Percentiles rank a stretch among this genome's conserved stretches.
These are phyloP conservation scores for Phymorhynchus buccinoides DNA, from an alignment of 1,140 invertebrate species.

Conservation along the genomic window DNA sequence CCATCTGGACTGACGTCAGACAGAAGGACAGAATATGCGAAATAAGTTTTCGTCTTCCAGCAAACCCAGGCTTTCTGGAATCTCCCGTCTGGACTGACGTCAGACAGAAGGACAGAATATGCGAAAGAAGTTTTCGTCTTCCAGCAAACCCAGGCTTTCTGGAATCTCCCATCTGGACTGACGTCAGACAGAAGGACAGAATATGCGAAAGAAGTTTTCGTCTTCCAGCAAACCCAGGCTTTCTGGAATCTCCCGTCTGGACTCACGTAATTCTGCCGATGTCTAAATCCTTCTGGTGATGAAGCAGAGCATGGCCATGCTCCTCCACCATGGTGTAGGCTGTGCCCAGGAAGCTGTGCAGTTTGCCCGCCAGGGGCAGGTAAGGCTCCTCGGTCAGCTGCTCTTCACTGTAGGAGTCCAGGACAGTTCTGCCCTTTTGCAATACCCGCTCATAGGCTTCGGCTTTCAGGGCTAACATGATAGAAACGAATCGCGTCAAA, in stretches of 20 bases:
- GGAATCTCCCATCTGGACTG: no score
- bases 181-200: no score
- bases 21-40: no score
- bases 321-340: constrained; percentile 67
- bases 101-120: no score
- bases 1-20: no score
- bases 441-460: neutral
- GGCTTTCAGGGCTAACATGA: neutral
- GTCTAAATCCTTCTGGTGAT: constrained; percentile 63
- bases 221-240: no score
- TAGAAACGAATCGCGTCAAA: neutral
- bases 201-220: no score
- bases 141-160: no score
- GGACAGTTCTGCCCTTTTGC: neutral
- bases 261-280: constrained; percentile 65
- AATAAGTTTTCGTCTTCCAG: no score
- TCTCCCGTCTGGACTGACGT: no score
- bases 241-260: neutral
- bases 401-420: constrained; percentile 6
- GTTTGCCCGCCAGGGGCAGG: constrained; percentile 57
- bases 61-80: no score
- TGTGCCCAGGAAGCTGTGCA: constrained; percentile 70
- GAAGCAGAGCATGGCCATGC: constrained; percentile 64
- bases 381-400: neutral
- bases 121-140: no score